A percentile compares a stretch with the other conserved stretches of the same genome.
Evolutionary conservation across 2,888 invertebrate genomes (phyloP).

Genomic region (Drosophila conformis): DNA sequence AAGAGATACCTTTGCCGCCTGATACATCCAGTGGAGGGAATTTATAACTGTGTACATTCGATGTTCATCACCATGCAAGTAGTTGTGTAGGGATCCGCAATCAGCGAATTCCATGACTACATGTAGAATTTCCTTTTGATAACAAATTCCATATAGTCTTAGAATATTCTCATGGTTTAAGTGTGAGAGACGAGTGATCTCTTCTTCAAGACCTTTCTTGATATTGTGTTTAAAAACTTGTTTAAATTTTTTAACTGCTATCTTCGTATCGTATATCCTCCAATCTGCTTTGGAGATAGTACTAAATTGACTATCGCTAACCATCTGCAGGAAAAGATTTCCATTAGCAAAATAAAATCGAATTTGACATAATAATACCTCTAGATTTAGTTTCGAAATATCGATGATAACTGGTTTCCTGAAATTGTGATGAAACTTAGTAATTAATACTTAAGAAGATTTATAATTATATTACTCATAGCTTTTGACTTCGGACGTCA

Average conservation of each 20-base stretch:
- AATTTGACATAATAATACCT: too few relatives aligned
- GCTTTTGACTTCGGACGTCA: too few relatives aligned
- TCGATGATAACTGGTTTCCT: too few relatives aligned
- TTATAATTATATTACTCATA: neutral
- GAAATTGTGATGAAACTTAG: too few relatives aligned
- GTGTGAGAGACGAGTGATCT: neutral
- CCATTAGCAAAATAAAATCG: too few relatives aligned
- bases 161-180: neutral
- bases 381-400: too few relatives aligned
- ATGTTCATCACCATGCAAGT: constrained; percentile 9
- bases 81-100: constrained; percentile 6
- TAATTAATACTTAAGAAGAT: neutral
- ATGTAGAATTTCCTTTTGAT: neutral
- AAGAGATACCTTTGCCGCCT: constrained; percentile 9
- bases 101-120: constrained; percentile 5
- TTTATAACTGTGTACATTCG: neutral
- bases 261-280: too few relatives aligned
- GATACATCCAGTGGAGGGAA: constrained; percentile 9
- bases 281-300: neutral
- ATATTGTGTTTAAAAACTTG: rapidly evolving
- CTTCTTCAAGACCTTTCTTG: neutral
- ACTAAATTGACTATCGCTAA: neutral
- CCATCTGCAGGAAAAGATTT: neutral
- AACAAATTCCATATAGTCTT: neutral
- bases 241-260: neutral